Conservation (phyloP, 2,888 invertebrate genomes). For the Gymnosoma rotundatum region DNA sequence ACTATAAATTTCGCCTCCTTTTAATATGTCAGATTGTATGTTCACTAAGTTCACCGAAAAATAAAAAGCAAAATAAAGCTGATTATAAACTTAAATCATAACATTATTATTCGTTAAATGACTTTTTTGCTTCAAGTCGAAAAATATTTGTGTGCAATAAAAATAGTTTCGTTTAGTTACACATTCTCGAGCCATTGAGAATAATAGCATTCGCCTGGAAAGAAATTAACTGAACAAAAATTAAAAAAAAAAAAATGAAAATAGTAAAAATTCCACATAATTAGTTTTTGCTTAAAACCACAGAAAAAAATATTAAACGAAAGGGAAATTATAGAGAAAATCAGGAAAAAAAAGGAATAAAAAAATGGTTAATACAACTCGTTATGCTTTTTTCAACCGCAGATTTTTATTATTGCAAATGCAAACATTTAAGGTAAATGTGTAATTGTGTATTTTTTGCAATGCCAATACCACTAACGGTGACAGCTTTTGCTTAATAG, state of each 20-base stretch:
- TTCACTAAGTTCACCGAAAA: conserved; percentile 27
- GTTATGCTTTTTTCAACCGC: conserved; percentile 53
- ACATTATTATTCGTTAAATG: conserved; percentile 64
- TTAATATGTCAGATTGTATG: neutral
- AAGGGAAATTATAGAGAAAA: neutral
- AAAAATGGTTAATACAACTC: conserved; percentile 29
- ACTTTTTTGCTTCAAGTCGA: conserved; percentile 51
- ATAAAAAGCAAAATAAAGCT: conserved; percentile 54
- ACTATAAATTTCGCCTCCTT: neutral
- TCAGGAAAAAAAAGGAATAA: neutral
- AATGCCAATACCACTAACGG: conserved; percentile 23
- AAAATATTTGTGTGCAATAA: conserved; percentile 31
- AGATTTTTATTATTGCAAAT: conserved; percentile 43
- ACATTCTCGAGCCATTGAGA: conserved; percentile 38
- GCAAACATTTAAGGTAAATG: neutral
- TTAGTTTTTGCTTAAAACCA: conserved; percentile 67
- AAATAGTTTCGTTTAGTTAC: conserved; percentile 44
- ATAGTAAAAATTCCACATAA: conserved; percentile 63
- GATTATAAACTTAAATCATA: conserved; percentile 67
- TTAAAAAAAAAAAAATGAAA: too few relatives aligned
- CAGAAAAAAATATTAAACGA: conserved; percentile 17
- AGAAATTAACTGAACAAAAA: conserved; percentile 18
- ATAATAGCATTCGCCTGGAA: conserved; percentile 7
- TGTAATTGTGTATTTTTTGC: conserved; percentile 6
- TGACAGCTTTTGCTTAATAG: conserved; percentile 26